Base-by-base conservation (phyloP, 2,113 vertebrate genomes). In the Otolemur garnettii region DNA sequence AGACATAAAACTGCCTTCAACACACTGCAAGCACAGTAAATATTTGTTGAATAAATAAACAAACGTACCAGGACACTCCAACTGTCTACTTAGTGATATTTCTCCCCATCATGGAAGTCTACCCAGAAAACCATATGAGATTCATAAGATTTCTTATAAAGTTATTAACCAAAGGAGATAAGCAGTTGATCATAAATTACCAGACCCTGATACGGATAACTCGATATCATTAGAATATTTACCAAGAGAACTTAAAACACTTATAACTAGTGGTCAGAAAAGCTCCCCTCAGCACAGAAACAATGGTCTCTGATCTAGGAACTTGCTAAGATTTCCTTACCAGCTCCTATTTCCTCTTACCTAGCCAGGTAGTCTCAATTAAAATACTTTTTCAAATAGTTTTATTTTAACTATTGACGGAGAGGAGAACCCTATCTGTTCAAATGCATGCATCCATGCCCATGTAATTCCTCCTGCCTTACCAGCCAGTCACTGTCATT, bases 1-100 rank as follows among this genome's bases (percentile, higher is more conserved):
- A 71, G 22, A 96, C 89, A 88, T 53, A 57, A 94, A 78, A 85
- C 26, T 83, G 3, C 15, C 35, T 87, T 59, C 93, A n/a, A 78
- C 10, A 53, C 30, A 13, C 24, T 80, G 3, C 21, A 10, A 79
- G 28, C n/a, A 71, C n/a, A 60, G 62, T 82, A 87, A 69, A 42
- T 57, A 87, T 55, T 71, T 85, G 45, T 35, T 79, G 60, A 85
- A 21, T 86, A 11, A 91, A 81, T 42, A 92, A 93, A 60, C 14
- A 19, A 82, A 59, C n/a, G 30, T 8, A 53, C 17, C 53, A 62
- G 5, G 53, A 69, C 35, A 45, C 28, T 71, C 17, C 55, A 69
- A 12, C 4, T 33, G 13, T 8, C 30, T 74, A 55, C 22, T 87
- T 14, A 50, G 15, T 81, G 28, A 57, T 38, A n/a, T 66, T 86